These are phyloP conservation scores for Aulostomus chinensis DNA, from an alignment of 2,797 vertebrate genomes.

Conservation along the genomic window DNA sequence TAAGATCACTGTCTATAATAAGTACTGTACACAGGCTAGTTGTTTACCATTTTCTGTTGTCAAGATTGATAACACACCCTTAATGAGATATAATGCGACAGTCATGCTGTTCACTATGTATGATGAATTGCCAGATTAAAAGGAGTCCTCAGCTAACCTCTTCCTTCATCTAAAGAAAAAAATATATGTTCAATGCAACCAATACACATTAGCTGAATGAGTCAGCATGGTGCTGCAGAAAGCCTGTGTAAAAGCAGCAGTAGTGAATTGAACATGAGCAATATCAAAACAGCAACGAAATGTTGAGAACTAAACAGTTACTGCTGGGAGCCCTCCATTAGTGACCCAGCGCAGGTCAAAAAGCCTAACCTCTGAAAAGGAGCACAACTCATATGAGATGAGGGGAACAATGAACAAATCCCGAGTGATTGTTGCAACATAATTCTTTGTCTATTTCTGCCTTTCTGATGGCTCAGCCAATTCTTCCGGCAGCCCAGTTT, in stretches of 20 bases:
- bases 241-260: conserved; percentile 26
- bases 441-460: conserved; percentile 52
- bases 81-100: conserved; percentile 24
- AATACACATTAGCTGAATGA: conserved; percentile 43
- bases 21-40: not conserved
- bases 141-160: conserved; percentile 13
- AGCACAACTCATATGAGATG: conserved; percentile 32
- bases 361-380: conserved; percentile 48
- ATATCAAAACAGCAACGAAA: conserved; percentile 42
- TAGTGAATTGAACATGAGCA: conserved; percentile 48
- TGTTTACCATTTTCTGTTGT: conserved; percentile 5
- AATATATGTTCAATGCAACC: conserved; percentile 19
- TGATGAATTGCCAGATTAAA: conserved; percentile 34
- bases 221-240: conserved; percentile 37
- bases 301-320: conserved; percentile 57
- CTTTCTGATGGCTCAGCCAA: conserved; percentile 36
- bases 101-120: conserved; percentile 16
- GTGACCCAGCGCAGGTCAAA: conserved; percentile 45
- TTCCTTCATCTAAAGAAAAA: conserved; percentile 6
- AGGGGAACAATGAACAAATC: conserved; percentile 32
- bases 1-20: too few relatives aligned
- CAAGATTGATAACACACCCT: conserved; percentile 12
- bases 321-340: conserved; percentile 17
- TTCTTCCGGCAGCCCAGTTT: conserved; percentile 61
- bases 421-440: conserved; percentile 37